Evolutionary conservation across 2,113 vertebrate genomes (phyloP).

Genomic region (Brachypteracias leptosomus): DNA sequence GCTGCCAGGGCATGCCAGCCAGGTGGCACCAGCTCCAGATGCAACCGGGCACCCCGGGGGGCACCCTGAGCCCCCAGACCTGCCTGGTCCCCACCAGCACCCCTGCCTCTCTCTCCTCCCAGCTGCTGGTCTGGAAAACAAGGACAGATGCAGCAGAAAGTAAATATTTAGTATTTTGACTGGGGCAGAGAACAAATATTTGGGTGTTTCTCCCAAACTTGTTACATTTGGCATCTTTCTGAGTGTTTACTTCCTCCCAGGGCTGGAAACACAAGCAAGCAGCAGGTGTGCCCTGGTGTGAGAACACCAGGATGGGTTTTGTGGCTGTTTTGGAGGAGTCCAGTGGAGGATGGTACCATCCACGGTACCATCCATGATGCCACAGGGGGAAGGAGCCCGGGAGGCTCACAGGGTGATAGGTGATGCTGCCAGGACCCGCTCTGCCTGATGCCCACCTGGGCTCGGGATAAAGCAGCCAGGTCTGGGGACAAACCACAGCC

Average conservation of each 20-base stretch:
- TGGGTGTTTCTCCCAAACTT: not conserved
- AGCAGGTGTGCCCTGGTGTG: not conserved
- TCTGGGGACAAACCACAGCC: not conserved
- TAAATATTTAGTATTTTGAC: not conserved
- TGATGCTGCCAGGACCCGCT: not conserved
- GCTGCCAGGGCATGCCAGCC: not conserved
- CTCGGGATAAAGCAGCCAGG: not conserved
- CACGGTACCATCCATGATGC: not conserved
- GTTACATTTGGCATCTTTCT: not conserved
- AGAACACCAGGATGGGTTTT: not conserved
- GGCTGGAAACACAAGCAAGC: not conserved
- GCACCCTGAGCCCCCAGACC: not conserved
- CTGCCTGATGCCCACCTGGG: rapidly evolving
- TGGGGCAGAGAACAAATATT: not conserved
- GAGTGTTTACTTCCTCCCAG: not conserved
- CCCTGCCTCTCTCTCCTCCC: not conserved
- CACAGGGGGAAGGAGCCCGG: rapidly evolving
- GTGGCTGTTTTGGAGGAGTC: not conserved
- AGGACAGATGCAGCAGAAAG: not conserved
- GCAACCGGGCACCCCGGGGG: rapidly evolving
- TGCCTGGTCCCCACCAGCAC: not conserved
- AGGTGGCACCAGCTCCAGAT: not conserved
- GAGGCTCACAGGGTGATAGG: not conserved
- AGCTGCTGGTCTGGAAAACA: not conserved
- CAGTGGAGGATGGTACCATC: too few species aligned